Evolutionary conservation across 2,113 vertebrate species (phyloP).

Genomic region (Perccottus glenii): DNA sequence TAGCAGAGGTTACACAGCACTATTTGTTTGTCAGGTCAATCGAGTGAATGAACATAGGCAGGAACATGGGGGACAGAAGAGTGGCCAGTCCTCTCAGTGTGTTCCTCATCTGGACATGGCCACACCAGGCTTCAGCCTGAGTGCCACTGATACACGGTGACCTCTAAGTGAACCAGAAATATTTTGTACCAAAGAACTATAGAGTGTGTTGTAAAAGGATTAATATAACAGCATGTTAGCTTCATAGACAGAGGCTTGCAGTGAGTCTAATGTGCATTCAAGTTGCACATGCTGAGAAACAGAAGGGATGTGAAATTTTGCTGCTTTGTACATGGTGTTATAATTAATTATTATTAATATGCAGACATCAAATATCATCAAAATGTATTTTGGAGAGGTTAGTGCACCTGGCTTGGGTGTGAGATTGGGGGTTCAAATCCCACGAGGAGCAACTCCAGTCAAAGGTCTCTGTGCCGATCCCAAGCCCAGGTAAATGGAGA

Average conservation of each 20-base stretch:
- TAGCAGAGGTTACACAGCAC: slow-evolving; percentile 63
- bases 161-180: slow-evolving; percentile 81
- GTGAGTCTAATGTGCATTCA: not conserved
- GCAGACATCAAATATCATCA: too few species aligned
- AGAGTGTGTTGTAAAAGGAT: slow-evolving; percentile 84
- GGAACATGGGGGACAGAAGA: slow-evolving; percentile 35
- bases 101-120: slow-evolving; percentile 45
- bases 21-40: slow-evolving; percentile 75
- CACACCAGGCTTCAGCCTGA: slow-evolving; percentile 68
- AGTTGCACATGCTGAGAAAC: too few species aligned
- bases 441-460: too few species aligned
- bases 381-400: too few species aligned
- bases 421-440: too few species aligned
- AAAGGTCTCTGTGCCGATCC: too few species aligned
- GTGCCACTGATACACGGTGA: slow-evolving; percentile 76
- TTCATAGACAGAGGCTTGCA: slow-evolving; percentile 66
- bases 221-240: slow-evolving; percentile 72
- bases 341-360: too few species aligned
- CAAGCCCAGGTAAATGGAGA: too few species aligned
- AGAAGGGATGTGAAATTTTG: too few species aligned
- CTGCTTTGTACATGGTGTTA: too few species aligned
- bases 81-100: slow-evolving; percentile 39
- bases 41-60: slow-evolving; percentile 58
- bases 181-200: slow-evolving; percentile 83
- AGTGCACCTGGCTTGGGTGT: too few species aligned